Percentiles rank a stretch among this genome's conserved stretches.
Evolutionary conservation across 2,888 invertebrate species (phyloP).

Genomic region (Rugalucina vietnamica): DNA sequence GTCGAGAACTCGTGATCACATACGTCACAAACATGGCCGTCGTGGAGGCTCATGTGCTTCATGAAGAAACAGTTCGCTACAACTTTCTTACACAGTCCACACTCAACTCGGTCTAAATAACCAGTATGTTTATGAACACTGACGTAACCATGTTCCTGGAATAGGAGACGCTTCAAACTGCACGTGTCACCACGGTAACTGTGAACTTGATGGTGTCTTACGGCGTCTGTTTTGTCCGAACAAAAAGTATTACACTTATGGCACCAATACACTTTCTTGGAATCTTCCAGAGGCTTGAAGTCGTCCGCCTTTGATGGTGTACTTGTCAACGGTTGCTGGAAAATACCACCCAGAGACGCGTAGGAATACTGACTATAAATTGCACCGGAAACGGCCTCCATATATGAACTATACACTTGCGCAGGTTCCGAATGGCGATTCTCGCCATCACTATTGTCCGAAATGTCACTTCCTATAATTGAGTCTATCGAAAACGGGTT

Average conservation of each 20-base stretch:
- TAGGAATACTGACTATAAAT: slow-evolving; percentile 6
- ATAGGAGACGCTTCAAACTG: slow-evolving; percentile 29
- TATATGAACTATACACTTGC: slow-evolving; percentile 25
- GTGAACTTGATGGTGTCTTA: slow-evolving; percentile 43
- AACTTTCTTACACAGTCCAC: slow-evolving; percentile 55
- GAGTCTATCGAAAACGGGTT: slow-evolving; percentile 52
- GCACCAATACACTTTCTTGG: slow-evolving; percentile 47
- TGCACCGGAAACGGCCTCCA: not conserved
- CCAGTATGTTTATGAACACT: slow-evolving; percentile 40
- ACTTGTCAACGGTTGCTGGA: slow-evolving; percentile 14
- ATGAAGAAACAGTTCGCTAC: slow-evolving; percentile 59
- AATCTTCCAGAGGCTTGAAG: not conserved
- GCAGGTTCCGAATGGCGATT: not conserved
- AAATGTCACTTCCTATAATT: slow-evolving; percentile 26
- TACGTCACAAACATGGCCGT: slow-evolving; percentile 53
- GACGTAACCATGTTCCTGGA: slow-evolving; percentile 41
- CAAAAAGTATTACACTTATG: slow-evolving; percentile 55
- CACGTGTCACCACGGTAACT: slow-evolving; percentile 23
- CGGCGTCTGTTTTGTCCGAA: slow-evolving; percentile 40
- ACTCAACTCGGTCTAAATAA: slow-evolving; percentile 47
- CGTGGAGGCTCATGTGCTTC: slow-evolving; percentile 56
- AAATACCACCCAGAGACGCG: not conserved
- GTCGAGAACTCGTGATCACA: slow-evolving; percentile 56
- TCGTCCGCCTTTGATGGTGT: not conserved
- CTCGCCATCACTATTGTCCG: not conserved